Conservation (phyloP, 1,140 invertebrate genomes). For the Camponotus floridanus region DNA sequence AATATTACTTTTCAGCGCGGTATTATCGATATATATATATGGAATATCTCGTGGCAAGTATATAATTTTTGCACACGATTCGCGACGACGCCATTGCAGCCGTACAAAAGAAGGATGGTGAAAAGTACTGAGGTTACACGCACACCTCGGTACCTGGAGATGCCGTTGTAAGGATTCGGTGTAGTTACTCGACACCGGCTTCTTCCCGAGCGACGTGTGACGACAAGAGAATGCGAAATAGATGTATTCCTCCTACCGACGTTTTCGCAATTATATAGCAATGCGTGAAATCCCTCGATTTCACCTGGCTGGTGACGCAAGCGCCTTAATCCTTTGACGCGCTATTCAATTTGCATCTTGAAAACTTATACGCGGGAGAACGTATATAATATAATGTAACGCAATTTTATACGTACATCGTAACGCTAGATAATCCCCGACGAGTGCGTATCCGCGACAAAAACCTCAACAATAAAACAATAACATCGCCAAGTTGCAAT, state of each 20-base stretch:
- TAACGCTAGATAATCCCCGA: constrained; percentile 10
- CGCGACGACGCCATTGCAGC: not conserved
- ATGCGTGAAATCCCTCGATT: constrained; percentile 27
- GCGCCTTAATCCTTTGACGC: not conserved
- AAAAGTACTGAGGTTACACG: constrained; percentile 42
- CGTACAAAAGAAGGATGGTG: constrained; percentile 45
- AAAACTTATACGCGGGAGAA: not conserved
- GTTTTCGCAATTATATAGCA: constrained; percentile 34
- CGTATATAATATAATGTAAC: not conserved
- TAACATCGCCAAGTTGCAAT: not conserved
- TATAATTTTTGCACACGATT: not conserved
- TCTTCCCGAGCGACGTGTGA: constrained; percentile 25
- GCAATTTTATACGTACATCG: not conserved
- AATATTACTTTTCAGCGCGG: constrained; percentile 7
- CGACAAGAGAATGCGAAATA: constrained; percentile 48
- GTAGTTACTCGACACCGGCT: constrained; percentile 53
- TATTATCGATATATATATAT: not conserved
- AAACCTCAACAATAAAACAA: not conserved
- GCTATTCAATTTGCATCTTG: not conserved
- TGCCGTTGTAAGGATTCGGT: constrained; percentile 56
- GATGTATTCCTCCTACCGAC: constrained; percentile 39
- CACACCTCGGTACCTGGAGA: not conserved
- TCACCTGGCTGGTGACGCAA: not conserved
- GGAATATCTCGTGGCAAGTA: not conserved
- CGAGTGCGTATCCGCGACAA: not conserved